phyloP scores from a whole-genome alignment of 1,140 invertebrate genomes.

The Sycophaga agraensis region DNA sequence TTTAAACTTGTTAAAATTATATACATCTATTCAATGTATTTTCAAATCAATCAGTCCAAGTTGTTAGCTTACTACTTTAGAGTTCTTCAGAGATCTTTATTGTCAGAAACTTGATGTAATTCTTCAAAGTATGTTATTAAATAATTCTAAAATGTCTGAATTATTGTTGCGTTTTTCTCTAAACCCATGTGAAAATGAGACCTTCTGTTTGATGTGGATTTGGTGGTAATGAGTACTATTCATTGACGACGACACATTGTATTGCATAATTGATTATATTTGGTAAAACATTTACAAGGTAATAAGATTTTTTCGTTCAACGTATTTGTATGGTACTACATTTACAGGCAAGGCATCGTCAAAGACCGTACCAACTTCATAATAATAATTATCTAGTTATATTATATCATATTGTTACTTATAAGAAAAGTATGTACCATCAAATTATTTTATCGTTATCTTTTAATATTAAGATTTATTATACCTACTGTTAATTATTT shows the following conservation, averaged over 20 bases:
- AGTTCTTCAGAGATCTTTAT: conserved; percentile 10
- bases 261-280: conserved; percentile 60
- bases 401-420: conserved; percentile 48
- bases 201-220: too few relatives aligned
- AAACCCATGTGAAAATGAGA: not conserved
- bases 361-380: conserved; percentile 57
- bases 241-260: conserved; percentile 3
- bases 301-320: conserved; percentile 56
- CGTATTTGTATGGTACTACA: conserved; percentile 50
- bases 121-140: conserved; percentile 20
- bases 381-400: conserved; percentile 51
- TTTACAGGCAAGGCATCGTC: conserved; percentile 59
- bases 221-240: too few relatives aligned
- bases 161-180: too few relatives aligned
- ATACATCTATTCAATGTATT: conserved; percentile 12
- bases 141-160: conserved; percentile 15
- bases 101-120: conserved; percentile 24
- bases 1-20: conserved; percentile 13
- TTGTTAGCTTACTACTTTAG: conserved; percentile 18
- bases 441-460: conserved; percentile 51
- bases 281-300: conserved; percentile 60
- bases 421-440: conserved; percentile 57
- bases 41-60: conserved; percentile 2
- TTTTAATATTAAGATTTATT: conserved; percentile 50
- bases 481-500: conserved; percentile 50